A percentile compares a stretch with the other conserved stretches of the same genome.
Conservation (phyloP, 2,113 vertebrate genomes). For the Illadopsis cleaveri region DNA sequence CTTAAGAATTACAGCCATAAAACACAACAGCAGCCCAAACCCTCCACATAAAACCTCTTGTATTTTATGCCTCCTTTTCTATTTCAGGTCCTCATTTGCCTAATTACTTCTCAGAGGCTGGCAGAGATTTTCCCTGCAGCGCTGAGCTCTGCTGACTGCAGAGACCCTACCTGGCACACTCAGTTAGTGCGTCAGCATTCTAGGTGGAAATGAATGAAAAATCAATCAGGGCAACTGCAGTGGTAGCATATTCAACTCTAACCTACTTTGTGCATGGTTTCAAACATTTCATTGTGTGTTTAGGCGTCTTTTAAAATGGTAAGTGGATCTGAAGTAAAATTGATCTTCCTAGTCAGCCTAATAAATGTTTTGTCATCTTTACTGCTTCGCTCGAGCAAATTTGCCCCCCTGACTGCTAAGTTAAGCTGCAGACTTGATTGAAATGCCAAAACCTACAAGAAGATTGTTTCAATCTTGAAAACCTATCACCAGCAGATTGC, state of each 20-base stretch:
- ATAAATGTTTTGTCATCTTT: conserved; percentile 28
- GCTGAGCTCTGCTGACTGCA: conserved; percentile 79
- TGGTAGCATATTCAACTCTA: conserved; percentile 63
- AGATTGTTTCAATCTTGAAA: conserved; percentile 1
- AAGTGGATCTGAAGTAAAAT: conserved; percentile 61
- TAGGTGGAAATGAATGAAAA: conserved; percentile 83
- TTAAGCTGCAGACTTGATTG: background rate
- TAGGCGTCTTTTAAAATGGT: conserved; percentile 74
- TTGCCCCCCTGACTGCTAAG: conserved; percentile 24
- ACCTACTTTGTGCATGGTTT: conserved; percentile 67
- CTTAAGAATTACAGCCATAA: background rate
- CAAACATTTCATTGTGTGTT: conserved; percentile 45
- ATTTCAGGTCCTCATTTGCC: conserved; percentile 69
- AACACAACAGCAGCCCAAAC: background rate
- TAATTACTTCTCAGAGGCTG: conserved; percentile 73
- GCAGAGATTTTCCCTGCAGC: conserved; percentile 75
- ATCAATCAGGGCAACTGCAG: conserved; percentile 84
- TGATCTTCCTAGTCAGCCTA: background rate
- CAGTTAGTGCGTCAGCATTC: conserved; percentile 81
- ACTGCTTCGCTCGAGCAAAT: conserved; percentile 1
- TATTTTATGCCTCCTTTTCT: conserved; percentile 47
- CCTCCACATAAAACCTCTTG: background rate
- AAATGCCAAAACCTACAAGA: background rate
- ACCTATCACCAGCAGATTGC: conserved; percentile 2
- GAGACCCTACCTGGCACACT: conserved; percentile 79